Conservation (phyloP, 2,797 vertebrate genomes). For the Thripadectes ignobilis region DNA sequence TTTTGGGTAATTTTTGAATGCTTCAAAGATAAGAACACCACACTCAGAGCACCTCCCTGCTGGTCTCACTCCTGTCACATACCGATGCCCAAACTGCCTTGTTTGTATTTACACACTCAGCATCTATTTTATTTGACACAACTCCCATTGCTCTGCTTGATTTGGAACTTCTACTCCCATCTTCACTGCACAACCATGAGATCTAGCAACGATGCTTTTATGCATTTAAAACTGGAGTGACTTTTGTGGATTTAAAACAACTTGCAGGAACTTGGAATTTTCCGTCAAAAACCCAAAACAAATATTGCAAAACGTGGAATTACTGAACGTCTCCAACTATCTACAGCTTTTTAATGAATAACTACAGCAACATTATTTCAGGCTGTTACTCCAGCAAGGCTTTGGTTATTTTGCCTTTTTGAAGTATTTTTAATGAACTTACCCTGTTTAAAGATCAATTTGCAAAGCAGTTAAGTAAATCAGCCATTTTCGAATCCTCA, state of each 20-base stretch:
- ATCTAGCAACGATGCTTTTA: neutral
- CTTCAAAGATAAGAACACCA: neutral
- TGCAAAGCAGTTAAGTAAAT: slow-evolving; percentile 28
- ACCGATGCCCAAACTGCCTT: neutral
- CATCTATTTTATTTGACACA: neutral
- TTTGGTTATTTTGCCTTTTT: neutral
- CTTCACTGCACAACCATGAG: neutral
- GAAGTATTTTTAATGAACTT: slow-evolving; percentile 20
- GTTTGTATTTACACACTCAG: neutral
- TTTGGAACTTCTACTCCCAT: neutral
- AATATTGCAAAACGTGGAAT: slow-evolving; percentile 32
- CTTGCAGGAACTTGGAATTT: slow-evolving; percentile 11
- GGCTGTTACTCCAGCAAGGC: neutral
- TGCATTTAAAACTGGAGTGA: neutral
- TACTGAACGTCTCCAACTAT: neutral
- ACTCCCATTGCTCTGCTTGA: neutral
- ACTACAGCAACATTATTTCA: neutral
- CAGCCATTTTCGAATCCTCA: slow-evolving; percentile 27
- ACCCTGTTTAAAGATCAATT: slow-evolving; percentile 35
- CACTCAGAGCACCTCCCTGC: neutral
- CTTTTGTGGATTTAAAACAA: neutral
- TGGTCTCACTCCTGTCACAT: neutral
- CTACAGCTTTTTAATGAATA: slow-evolving; percentile 45
- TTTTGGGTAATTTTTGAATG: neutral
- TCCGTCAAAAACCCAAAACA: slow-evolving; percentile 41